Percentiles rank a stretch among this genome's conserved stretches.
Conservation (phyloP, 2,797 vertebrate genomes). For the Pantherophis alleghaniensis region DNA sequence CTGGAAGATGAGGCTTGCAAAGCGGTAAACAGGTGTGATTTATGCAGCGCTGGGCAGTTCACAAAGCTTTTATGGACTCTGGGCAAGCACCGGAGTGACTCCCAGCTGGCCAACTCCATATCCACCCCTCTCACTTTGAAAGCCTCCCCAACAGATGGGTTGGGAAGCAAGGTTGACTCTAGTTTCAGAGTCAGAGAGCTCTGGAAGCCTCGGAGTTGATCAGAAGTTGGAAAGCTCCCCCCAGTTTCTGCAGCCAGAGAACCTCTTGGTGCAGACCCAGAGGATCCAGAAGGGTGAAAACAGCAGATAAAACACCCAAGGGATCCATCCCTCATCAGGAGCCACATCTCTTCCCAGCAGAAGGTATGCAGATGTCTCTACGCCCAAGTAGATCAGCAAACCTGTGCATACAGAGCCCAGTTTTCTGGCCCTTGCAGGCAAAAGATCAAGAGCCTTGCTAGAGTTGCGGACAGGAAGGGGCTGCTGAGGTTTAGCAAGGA, state of each 20-base stretch:
- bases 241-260: not conserved
- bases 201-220: not conserved
- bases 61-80: not conserved
- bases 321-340: not conserved
- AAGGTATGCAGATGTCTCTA: not conserved
- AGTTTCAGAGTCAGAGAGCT: not conserved
- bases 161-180: not conserved
- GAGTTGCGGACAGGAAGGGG: not conserved
- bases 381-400: not conserved
- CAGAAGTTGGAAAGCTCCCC: not conserved
- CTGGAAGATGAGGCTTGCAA: slow-evolving; percentile 43
- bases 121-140: not conserved
- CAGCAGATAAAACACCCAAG: not conserved
- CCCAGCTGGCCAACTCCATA: not conserved
- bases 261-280: not conserved
- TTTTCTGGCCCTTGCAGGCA: not conserved
- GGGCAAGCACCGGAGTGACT: not conserved
- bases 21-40: slow-evolving; percentile 36
- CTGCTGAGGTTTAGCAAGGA: not conserved
- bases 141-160: not conserved
- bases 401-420: not conserved
- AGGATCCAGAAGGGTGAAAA: not conserved
- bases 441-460: not conserved
- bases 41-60: not conserved
- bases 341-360: not conserved